A percentile compares a stretch with the other conserved stretches of the same genome.
Evolutionary conservation across 2,888 invertebrate genomes (phyloP).

Genomic region (Clistopyga incitator): DNA sequence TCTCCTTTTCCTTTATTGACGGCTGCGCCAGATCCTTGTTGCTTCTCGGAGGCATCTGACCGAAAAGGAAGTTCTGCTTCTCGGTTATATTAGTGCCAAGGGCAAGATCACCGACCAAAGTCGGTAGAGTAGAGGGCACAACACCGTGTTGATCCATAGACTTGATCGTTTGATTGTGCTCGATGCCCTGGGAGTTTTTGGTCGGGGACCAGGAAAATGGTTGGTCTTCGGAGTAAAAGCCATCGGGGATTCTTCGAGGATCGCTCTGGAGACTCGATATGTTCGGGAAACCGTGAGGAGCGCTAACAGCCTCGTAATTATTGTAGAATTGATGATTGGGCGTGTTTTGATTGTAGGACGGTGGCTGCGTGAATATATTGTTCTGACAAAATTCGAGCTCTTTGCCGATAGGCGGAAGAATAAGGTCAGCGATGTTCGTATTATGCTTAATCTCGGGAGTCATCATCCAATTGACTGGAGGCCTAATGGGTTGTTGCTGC

Average conservation of each 20-base stretch:
- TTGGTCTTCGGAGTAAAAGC: conserved; percentile 84
- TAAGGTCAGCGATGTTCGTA: conserved; percentile 83
- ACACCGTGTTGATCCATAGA: conserved; percentile 80
- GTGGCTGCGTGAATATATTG: conserved; percentile 80
- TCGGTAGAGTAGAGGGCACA: conserved; percentile 86
- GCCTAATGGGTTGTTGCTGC: conserved; percentile 81
- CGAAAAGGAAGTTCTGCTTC: conserved; percentile 81
- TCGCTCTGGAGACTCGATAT: conserved; percentile 80
- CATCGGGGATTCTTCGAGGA: conserved; percentile 75
- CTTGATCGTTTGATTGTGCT: conserved; percentile 78
- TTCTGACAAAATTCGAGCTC: conserved; percentile 83
- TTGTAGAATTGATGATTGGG: conserved; percentile 82
- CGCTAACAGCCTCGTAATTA: conserved; percentile 78
- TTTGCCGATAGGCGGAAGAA: conserved; percentile 84
- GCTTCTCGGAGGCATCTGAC: conserved; percentile 75
- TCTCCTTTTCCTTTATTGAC: conserved; percentile 78
- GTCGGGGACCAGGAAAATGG: conserved; percentile 87
- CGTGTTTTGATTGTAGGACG: conserved; percentile 79
- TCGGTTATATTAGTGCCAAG: conserved; percentile 83
- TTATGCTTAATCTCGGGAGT: conserved; percentile 85
- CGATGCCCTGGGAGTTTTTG: conserved; percentile 84
- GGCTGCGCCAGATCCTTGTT: conserved; percentile 59
- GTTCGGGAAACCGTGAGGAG: conserved; percentile 80
- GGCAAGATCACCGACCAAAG: conserved; percentile 87
- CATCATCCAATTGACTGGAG: conserved; percentile 88